These are phyloP conservation scores for Acrocephalus kingi DNA, from an alignment of 2,113 vertebrate species.

Conservation along the genomic window DNA sequence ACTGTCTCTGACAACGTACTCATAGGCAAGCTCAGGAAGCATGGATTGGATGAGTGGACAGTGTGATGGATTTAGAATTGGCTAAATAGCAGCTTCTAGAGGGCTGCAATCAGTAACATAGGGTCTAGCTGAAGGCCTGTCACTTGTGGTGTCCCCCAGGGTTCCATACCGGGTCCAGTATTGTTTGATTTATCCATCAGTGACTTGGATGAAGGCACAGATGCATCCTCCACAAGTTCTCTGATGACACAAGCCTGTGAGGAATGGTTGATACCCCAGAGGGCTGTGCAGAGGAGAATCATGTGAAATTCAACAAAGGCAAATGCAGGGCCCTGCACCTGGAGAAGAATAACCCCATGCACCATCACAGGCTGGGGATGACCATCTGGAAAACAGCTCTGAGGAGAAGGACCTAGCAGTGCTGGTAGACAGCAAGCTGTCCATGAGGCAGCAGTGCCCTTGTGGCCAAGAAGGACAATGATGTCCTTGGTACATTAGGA, in stretches of 20 bases:
- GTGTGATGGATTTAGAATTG: background rate
- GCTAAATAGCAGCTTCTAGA: background rate
- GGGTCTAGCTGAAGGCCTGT: background rate
- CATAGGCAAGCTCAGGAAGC: background rate
- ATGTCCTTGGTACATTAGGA: background rate
- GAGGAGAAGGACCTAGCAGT: rapidly evolving
- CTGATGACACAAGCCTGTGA: background rate
- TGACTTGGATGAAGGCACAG: background rate
- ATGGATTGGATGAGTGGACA: background rate
- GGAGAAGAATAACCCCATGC: background rate
- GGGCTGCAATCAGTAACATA: too few relatives aligned
- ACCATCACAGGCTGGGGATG: rapidly evolving
- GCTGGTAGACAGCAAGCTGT: background rate
- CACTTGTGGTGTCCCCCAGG: background rate
- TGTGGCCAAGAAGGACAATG: background rate
- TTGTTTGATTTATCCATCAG: background rate
- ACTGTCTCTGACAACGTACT: background rate
- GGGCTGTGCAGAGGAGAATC: rapidly evolving
- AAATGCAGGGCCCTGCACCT: background rate
- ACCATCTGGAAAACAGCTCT: background rate
- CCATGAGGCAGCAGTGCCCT: background rate
- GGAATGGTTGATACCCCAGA: rapidly evolving
- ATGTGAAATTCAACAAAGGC: background rate
- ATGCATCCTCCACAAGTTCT: background rate
- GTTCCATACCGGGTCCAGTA: background rate